A percentile compares a stretch with the other conserved stretches of the same genome.
Conservation (phyloP, 2,797 vertebrate genomes). For the Eidolon dupreanum region DNA sequence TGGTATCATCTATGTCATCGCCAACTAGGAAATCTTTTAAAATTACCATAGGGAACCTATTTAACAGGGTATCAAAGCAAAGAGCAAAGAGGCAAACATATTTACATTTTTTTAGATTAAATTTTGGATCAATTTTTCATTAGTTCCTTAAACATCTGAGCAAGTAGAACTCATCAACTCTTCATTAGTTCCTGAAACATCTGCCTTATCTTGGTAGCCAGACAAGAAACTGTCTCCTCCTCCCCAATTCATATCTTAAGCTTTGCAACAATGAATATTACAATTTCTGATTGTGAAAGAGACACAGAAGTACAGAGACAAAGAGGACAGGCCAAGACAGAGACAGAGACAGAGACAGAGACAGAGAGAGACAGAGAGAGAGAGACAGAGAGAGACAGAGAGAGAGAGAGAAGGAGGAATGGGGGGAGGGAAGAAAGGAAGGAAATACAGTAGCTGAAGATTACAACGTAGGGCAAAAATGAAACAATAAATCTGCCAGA, state of each 20-base stretch:
- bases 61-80: background rate
- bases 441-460: background rate
- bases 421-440: background rate
- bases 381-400: background rate
- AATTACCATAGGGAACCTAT: background rate
- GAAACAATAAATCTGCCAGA: background rate
- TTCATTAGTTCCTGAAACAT: background rate
- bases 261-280: background rate
- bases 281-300: background rate
- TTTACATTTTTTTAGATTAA: background rate
- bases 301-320: background rate
- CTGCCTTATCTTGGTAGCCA: background rate
- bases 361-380: too few relatives aligned
- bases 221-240: background rate
- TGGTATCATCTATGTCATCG: background rate
- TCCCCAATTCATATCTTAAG: background rate
- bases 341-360: background rate
- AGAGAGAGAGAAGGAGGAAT: background rate
- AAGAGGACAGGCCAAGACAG: background rate
- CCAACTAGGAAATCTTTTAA: background rate
- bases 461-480: background rate
- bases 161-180: background rate
- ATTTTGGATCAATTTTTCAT: background rate
- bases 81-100: background rate
- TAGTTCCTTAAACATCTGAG: background rate